Evolutionary conservation across 2,888 invertebrate genomes (phyloP).

Genomic region (Drosophila buzzatii): DNA sequence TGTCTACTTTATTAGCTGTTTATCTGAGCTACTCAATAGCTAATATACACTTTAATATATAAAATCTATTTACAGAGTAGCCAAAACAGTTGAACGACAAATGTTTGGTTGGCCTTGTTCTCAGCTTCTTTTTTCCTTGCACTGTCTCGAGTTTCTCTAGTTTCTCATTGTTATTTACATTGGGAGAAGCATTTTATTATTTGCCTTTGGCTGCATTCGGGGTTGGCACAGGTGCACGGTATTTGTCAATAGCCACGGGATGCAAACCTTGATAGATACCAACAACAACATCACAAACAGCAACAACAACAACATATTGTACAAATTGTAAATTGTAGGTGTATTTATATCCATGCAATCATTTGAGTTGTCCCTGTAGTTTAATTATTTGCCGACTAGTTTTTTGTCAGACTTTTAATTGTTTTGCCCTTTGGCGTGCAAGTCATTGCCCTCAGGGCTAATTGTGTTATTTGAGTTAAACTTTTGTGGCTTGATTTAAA

Average conservation of each 20-base stretch:
- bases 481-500: slow-evolving; percentile 28
- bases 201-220: slow-evolving; percentile 62
- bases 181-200: slow-evolving; percentile 70
- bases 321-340: slow-evolving; percentile 2
- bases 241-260: slow-evolving; percentile 58
- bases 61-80: slow-evolving; percentile 1
- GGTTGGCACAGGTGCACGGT: slow-evolving; percentile 47
- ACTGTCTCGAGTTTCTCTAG: slow-evolving; percentile 35
- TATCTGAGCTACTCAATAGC: neutral
- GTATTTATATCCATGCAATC: slow-evolving; percentile 8
- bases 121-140: slow-evolving; percentile 17
- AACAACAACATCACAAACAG: neutral
- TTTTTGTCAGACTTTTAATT: slow-evolving; percentile 36
- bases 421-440: slow-evolving; percentile 44
- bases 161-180: slow-evolving; percentile 70
- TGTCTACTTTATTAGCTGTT: too few species aligned
- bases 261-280: slow-evolving; percentile 27
- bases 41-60: neutral
- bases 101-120: slow-evolving; percentile 28
- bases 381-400: slow-evolving; percentile 51
- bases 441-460: slow-evolving; percentile 39
- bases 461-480: slow-evolving; percentile 33
- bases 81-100: slow-evolving; percentile 23
- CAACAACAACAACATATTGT: neutral
- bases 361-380: slow-evolving; percentile 19